phyloP scores from a whole-genome alignment of 2,113 vertebrate genomes.

The Lamprotornis superbus region DNA sequence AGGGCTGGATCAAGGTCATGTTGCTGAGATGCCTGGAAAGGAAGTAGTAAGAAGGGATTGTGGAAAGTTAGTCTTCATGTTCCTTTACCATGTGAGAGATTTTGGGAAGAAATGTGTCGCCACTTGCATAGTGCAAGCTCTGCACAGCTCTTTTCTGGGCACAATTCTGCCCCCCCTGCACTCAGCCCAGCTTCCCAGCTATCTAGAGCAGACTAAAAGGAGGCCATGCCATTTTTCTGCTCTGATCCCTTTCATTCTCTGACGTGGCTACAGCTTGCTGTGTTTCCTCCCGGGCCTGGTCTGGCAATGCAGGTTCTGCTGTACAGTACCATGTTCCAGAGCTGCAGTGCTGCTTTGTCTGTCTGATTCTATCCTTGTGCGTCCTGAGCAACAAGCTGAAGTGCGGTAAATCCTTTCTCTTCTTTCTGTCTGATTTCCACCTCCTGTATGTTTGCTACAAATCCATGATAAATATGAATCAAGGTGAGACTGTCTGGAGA shows the following conservation, averaged over 20 bases:
- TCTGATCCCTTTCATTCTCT: not conserved
- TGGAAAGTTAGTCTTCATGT: not conserved
- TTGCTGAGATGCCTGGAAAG: not conserved
- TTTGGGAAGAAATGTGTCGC: not conserved
- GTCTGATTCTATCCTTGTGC: not conserved
- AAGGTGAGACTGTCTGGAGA: not conserved
- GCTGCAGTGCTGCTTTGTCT: accelerated
- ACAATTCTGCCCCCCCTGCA: not conserved
- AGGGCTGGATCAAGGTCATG: not conserved
- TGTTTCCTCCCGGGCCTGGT: accelerated
- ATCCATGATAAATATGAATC: not conserved
- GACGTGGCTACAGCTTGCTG: not conserved
- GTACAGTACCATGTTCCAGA: not conserved
- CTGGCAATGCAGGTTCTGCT: not conserved
- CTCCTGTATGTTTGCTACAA: not conserved
- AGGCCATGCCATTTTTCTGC: not conserved
- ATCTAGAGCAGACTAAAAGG: not conserved
- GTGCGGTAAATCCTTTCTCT: not conserved
- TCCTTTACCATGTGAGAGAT: not conserved
- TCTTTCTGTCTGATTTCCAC: not conserved
- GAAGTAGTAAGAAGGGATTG: not conserved
- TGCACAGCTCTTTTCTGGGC: not conserved
- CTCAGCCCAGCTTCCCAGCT: not conserved
- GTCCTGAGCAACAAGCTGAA: not conserved
- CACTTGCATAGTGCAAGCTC: not conserved